These are phyloP conservation scores for Callorhinus ursinus DNA, from an alignment of 2,113 vertebrate species.

Conservation along the genomic window DNA sequence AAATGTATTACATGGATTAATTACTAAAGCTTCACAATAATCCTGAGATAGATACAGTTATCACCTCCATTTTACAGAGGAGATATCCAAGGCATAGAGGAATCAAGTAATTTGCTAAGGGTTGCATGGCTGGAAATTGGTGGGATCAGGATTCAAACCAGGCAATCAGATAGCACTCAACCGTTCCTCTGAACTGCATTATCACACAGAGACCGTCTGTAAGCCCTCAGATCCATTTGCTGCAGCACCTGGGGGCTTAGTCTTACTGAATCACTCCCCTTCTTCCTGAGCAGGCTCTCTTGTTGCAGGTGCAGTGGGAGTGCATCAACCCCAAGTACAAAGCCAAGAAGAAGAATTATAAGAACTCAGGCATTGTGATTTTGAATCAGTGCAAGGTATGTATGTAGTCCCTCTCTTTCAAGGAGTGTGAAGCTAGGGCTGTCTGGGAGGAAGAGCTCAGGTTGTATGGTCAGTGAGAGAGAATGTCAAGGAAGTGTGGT, in stretches of 20 bases:
- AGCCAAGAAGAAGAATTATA: constrained; percentile 98
- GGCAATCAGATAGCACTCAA: background rate
- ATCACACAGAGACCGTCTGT: background rate
- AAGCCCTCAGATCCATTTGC: background rate
- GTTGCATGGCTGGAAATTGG: background rate
- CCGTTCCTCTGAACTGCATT: background rate
- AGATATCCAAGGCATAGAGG: background rate
- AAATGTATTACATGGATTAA: background rate
- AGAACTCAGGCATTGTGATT: constrained; percentile 97
- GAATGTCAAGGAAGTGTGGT: background rate
- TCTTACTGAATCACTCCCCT: constrained; percentile 34
- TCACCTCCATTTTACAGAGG: background rate
- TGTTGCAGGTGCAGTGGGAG: constrained; percentile 95
- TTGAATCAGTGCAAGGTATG: constrained; percentile 97
- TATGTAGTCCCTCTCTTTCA: background rate
- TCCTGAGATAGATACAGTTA: background rate
- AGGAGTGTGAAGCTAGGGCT: background rate
- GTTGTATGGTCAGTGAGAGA: background rate
- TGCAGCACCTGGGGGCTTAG: background rate
- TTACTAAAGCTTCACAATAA: background rate
- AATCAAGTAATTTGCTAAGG: background rate
- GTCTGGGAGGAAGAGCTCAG: background rate
- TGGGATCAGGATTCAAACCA: background rate
- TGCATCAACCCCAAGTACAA: constrained; percentile 98
- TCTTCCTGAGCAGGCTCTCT: constrained; percentile 25